A percentile compares a stretch with the other conserved stretches of the same genome.
Evolutionary conservation across 2,797 vertebrate genomes (phyloP).

Genomic region (Hozukius guyotensis): DNA sequence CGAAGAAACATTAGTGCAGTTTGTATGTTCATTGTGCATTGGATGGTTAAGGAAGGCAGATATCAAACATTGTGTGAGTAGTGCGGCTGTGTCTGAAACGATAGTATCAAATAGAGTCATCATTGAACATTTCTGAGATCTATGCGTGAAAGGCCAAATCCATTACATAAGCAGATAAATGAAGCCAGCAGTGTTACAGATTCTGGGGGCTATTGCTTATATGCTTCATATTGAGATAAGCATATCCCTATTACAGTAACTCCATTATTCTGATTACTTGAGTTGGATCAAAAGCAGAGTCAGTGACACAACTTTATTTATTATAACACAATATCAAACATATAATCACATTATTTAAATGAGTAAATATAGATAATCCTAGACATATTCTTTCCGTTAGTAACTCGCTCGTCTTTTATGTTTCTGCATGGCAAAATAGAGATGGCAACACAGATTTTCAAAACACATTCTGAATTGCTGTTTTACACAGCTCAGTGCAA

Average conservation of each 20-base stretch:
- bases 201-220: neutral
- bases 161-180: neutral
- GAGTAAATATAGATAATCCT: neutral
- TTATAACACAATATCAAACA: neutral
- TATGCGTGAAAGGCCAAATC: neutral
- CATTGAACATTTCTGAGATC: neutral
- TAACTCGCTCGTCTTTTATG: neutral
- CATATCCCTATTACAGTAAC: neutral
- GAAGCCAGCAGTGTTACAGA: neutral
- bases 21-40: neutral
- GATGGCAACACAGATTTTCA: conserved; percentile 24
- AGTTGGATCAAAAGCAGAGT: neutral
- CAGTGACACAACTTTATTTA: neutral
- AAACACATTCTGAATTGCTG: conserved; percentile 45
- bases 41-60: neutral
- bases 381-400: neutral
- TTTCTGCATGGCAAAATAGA: conserved; percentile 10
- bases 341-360: neutral
- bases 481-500: conserved; percentile 45
- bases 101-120: neutral
- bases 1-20: neutral
- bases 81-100: neutral
- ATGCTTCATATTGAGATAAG: neutral
- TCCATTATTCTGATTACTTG: neutral
- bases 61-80: neutral